phyloP scores from a whole-genome alignment of 2,113 vertebrate genomes.

The Blennius ocellaris region DNA sequence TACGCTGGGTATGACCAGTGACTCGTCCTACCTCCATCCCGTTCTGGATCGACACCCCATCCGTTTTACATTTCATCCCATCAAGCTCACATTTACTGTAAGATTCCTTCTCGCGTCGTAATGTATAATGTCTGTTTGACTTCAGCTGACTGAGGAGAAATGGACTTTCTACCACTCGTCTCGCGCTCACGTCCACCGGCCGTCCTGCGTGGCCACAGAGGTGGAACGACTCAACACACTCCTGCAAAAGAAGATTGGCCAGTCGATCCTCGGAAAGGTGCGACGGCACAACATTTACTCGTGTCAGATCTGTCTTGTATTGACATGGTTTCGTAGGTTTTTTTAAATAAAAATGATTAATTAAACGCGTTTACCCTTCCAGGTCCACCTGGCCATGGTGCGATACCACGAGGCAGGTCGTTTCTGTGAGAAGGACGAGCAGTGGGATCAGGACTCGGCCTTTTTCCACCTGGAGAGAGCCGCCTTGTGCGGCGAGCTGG shows the following conservation, averaged over 20 bases:
- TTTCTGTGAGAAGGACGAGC: constrained; percentile 91
- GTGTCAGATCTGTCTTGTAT: too few relatives aligned
- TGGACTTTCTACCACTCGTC: constrained; percentile 93
- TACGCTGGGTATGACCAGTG: too few relatives aligned
- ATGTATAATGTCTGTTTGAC: background rate
- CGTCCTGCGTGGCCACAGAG: constrained; percentile 92
- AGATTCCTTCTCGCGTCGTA: background rate
- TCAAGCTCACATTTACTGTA: background rate
- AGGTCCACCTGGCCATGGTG: constrained; percentile 98
- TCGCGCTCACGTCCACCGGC: constrained; percentile 89
- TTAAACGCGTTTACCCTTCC: background rate
- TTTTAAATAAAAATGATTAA: too few relatives aligned
- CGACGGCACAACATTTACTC: too few relatives aligned
- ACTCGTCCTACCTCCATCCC: too few relatives aligned
- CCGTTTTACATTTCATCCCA: background rate
- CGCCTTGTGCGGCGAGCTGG: constrained; percentile 93
- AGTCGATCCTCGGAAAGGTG: constrained; percentile 96
- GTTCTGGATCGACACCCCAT: constrained; percentile 23
- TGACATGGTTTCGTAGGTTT: too few relatives aligned
- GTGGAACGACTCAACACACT: constrained; percentile 90
- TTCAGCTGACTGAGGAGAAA: constrained; percentile 91
- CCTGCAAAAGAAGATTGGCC: constrained; percentile 92
- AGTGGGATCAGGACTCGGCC: constrained; percentile 91
- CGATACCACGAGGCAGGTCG: constrained; percentile 94
- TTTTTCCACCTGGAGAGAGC: constrained; percentile 94